Percentiles rank a stretch among this genome's conserved stretches.
Evolutionary conservation across 2,113 vertebrate genomes (phyloP).

Genomic region (Pterocles burchelli): DNA sequence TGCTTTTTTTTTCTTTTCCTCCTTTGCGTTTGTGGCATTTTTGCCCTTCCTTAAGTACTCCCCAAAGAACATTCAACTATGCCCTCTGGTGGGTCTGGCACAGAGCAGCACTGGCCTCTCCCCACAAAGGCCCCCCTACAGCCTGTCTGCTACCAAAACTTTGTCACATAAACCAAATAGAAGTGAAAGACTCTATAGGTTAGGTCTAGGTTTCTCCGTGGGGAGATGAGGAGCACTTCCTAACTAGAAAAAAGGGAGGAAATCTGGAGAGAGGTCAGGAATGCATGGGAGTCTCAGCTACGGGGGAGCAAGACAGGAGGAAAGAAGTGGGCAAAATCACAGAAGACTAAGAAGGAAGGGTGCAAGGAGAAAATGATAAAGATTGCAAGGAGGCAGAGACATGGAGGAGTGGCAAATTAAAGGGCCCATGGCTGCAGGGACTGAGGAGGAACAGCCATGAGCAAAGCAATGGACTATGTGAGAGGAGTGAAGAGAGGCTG

Average conservation of each 20-base stretch:
- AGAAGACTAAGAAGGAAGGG: not conserved
- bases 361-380: not conserved
- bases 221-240: not conserved
- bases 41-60: not conserved
- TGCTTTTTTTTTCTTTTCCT: not conserved
- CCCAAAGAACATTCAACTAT: not conserved
- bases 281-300: not conserved
- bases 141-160: not conserved
- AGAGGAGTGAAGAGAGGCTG: not conserved
- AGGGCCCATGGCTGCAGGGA: not conserved
- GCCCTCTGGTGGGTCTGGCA: not conserved
- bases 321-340: not conserved
- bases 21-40: not conserved
- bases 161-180: not conserved
- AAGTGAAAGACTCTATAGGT: not conserved
- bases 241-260: not conserved
- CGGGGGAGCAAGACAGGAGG: not conserved
- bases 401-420: not conserved
- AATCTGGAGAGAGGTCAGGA: not conserved
- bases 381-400: not conserved
- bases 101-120: not conserved
- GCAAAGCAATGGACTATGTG: not conserved
- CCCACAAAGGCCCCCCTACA: not conserved
- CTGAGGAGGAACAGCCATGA: not conserved
- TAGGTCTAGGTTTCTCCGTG: not conserved